These are phyloP conservation scores for Florisuga fusca DNA, from an alignment of 2,797 vertebrate species.

Conservation along the genomic window DNA sequence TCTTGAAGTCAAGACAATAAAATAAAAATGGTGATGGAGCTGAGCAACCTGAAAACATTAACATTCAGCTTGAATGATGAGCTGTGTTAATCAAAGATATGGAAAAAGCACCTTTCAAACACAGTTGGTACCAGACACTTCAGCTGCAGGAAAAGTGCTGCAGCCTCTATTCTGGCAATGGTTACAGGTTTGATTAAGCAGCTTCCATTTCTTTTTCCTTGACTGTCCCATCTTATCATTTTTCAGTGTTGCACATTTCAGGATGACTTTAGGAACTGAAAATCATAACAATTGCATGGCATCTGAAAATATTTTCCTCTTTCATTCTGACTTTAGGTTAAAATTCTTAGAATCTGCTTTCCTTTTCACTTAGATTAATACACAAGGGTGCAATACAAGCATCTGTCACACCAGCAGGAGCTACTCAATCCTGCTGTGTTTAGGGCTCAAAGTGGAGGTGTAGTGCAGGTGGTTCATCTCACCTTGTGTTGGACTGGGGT, in stretches of 20 bases:
- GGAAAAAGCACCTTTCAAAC: neutral
- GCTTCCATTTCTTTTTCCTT: neutral
- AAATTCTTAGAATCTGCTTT: neutral
- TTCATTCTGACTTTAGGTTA: neutral
- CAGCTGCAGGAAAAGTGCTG: neutral
- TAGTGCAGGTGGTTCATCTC: neutral
- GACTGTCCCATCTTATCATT: neutral
- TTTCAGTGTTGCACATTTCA: neutral
- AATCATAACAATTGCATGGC: neutral
- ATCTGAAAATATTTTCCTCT: neutral
- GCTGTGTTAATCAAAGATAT: neutral
- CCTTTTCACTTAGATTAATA: neutral
- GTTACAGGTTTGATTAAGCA: neutral
- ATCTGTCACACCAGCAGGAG: neutral
- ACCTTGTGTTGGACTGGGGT: neutral
- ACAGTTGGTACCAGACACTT: neutral
- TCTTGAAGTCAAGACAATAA: neutral
- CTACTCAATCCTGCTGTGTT: neutral
- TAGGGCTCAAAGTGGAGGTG: neutral
- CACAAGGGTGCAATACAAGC: neutral
- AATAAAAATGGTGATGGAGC: neutral
- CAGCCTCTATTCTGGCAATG: neutral
- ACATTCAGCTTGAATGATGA: neutral
- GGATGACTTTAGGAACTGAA: neutral
- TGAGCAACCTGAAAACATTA: neutral